Conservation (phyloP, 2,113 vertebrate genomes). For the Vidua macroura region DNA sequence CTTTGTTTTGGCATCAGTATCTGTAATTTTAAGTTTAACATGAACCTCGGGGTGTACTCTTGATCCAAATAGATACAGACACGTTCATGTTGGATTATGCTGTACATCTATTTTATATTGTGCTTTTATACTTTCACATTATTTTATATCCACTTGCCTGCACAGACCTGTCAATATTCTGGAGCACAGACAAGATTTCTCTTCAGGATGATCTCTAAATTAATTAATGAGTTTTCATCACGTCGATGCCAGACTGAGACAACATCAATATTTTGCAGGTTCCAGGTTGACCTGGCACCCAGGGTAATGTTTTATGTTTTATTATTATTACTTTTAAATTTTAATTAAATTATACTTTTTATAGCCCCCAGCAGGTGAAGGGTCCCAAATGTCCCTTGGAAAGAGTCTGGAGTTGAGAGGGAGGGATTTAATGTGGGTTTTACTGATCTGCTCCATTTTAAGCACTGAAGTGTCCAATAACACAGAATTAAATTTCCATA, state of each 20-base stretch:
- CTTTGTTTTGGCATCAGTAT: neutral
- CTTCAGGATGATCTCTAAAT: neutral
- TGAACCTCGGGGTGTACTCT: neutral
- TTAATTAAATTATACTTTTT: neutral
- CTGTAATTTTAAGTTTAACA: slow-evolving; percentile 53
- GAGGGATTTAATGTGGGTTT: neutral
- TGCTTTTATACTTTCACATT: neutral
- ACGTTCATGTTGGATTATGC: neutral
- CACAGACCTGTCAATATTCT: neutral
- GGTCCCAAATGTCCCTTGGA: neutral
- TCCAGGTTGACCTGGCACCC: neutral
- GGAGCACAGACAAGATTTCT: neutral
- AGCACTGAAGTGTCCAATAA: neutral
- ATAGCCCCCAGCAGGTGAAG: neutral
- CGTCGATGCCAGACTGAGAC: neutral
- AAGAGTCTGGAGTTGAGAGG: neutral
- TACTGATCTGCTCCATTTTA: neutral
- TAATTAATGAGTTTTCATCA: neutral
- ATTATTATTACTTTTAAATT: neutral
- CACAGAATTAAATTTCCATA: neutral
- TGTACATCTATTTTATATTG: neutral
- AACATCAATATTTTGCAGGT: neutral
- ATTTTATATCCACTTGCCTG: neutral
- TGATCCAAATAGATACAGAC: neutral
- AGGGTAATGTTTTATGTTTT: neutral